phyloP scores from a whole-genome alignment of 2,888 invertebrate genomes.

The Schizaphis graminum region DNA sequence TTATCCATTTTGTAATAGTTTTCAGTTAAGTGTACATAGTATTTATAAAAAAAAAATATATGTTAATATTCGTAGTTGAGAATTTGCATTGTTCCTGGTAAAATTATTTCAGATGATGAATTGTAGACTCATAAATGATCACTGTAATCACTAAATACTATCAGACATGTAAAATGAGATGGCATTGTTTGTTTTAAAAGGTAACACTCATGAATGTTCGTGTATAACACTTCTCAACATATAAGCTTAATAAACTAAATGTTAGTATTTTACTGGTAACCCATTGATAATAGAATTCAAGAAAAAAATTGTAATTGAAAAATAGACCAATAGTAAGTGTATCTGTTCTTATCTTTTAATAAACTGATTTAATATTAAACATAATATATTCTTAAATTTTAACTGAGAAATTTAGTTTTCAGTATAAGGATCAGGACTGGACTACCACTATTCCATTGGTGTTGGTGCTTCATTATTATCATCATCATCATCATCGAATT shows the following conservation, averaged over 20 bases:
- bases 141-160: slow-evolving; percentile 48
- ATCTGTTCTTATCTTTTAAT: slow-evolving; percentile 64
- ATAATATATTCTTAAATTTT: slow-evolving; percentile 45
- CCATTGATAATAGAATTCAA: neutral
- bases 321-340: slow-evolving; percentile 53
- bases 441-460: slow-evolving; percentile 44
- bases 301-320: neutral
- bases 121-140: slow-evolving; percentile 19
- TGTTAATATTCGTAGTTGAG: neutral
- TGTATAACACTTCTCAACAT: neutral
- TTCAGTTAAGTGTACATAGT: neutral
- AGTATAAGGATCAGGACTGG: neutral
- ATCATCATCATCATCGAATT: slow-evolving; percentile 58
- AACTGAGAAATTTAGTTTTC: neutral
- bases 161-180: slow-evolving; percentile 7
- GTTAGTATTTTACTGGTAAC: neutral
- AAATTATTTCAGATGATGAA: neutral
- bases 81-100: neutral
- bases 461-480: slow-evolving; percentile 16
- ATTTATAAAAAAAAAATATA: neutral
- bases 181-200: neutral
- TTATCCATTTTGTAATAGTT: neutral
- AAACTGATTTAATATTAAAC: slow-evolving; percentile 36
- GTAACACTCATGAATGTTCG: neutral
- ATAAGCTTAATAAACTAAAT: neutral